phyloP scores from a whole-genome alignment of 2,113 vertebrate species.

The Stegastes partitus region DNA sequence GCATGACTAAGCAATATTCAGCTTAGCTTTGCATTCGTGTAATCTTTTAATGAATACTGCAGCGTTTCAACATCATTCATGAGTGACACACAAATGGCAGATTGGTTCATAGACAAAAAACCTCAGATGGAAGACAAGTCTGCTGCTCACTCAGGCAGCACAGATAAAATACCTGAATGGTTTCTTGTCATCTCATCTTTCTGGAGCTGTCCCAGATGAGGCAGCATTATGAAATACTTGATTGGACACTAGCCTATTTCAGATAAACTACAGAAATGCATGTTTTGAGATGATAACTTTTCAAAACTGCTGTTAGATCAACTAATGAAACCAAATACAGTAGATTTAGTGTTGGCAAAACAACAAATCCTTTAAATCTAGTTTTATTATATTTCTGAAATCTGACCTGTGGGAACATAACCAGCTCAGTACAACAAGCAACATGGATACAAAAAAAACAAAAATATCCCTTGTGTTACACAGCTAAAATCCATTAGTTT shows the following conservation, averaged over 20 bases:
- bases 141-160: not conserved
- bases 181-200: not conserved
- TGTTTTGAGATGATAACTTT: too few relatives aligned
- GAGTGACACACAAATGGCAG: not conserved
- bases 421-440: not conserved
- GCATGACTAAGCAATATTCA: not conserved
- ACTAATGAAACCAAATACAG: not conserved
- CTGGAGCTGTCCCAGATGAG: not conserved
- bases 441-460: slow-evolving; percentile 8
- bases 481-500: not conserved
- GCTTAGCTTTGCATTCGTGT: not conserved
- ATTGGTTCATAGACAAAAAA: not conserved
- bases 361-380: not conserved
- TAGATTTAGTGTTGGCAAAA: not conserved
- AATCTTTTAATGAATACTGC: not conserved
- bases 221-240: not conserved
- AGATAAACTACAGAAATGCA: too few relatives aligned
- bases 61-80: not conserved
- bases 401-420: not conserved
- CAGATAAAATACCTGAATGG: not conserved
- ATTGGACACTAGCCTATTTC: not conserved
- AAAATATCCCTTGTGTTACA: not conserved
- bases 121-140: not conserved
- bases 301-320: not conserved
- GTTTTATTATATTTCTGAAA: not conserved